These are phyloP conservation scores for Megamerina dolium DNA, from an alignment of 2,888 invertebrate genomes.

Conservation along the genomic window DNA sequence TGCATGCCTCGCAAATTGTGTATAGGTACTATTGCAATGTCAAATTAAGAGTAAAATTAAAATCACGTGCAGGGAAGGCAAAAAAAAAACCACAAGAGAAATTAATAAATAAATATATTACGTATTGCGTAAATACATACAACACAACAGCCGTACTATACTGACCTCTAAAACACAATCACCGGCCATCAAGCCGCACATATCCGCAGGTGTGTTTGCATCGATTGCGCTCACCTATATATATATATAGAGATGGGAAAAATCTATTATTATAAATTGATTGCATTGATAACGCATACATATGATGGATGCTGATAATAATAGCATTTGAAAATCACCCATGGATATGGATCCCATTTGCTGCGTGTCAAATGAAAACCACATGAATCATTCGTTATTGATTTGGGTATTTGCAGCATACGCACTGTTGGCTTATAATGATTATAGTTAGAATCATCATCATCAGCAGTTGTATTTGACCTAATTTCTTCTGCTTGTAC, in stretches of 20 bases:
- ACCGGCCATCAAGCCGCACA: slow-evolving; percentile 61
- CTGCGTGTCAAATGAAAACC: slow-evolving; percentile 70
- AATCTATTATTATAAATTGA: background rate
- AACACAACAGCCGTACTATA: too few species aligned
- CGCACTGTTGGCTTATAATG: slow-evolving; percentile 40
- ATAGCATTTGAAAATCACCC: slow-evolving; percentile 48
- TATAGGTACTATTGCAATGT: too few species aligned
- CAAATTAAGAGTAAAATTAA: too few species aligned
- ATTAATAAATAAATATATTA: too few species aligned
- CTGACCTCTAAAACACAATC: slow-evolving; percentile 68
- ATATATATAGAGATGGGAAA: background rate
- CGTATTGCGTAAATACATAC: too few species aligned
- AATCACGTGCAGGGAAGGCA: too few species aligned
- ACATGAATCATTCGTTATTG: slow-evolving; percentile 53
- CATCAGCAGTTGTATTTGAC: slow-evolving; percentile 5
- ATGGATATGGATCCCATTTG: slow-evolving; percentile 77
- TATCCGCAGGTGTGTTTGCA: slow-evolving; percentile 56
- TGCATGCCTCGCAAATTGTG: too few species aligned
- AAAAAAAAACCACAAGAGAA: too few species aligned
- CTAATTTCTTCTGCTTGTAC: too few species aligned
- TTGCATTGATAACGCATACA: background rate
- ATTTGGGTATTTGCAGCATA: slow-evolving; percentile 56
- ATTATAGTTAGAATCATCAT: slow-evolving; percentile 26
- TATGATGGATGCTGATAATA: background rate
- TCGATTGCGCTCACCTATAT: slow-evolving; percentile 59